A percentile compares a stretch with the other conserved stretches of the same genome.
Evolutionary conservation across 2,888 invertebrate genomes (phyloP).

Genomic region (Rutpela maculata): DNA sequence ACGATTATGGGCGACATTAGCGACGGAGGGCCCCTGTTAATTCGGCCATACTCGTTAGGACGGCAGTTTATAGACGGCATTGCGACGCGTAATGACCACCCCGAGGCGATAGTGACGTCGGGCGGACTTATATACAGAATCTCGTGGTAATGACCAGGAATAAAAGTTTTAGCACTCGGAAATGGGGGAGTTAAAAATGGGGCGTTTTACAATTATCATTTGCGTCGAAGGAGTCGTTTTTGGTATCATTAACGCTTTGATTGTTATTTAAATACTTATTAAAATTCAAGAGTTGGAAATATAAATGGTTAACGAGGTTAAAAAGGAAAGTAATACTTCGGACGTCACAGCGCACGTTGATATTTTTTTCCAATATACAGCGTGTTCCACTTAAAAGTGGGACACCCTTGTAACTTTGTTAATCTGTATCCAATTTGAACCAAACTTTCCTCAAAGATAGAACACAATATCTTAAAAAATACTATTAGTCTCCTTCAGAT

Average conservation of each 20-base stretch:
- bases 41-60: slow-evolving; percentile 51
- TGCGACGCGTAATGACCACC: slow-evolving; percentile 48
- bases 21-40: slow-evolving; percentile 52
- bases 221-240: neutral
- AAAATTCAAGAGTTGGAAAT: neutral
- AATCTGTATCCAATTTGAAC: too few relatives aligned
- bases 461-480: too few relatives aligned
- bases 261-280: neutral
- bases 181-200: slow-evolving; percentile 7
- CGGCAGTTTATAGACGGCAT: slow-evolving; percentile 51
- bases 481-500: too few relatives aligned
- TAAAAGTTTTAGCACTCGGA: slow-evolving; percentile 31
- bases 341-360: too few relatives aligned
- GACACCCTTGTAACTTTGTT: too few relatives aligned
- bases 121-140: slow-evolving; percentile 19
- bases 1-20: slow-evolving; percentile 54
- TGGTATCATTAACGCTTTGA: neutral
- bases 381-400: too few relatives aligned
- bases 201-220: slow-evolving; percentile 24
- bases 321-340: too few relatives aligned
- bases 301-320: too few relatives aligned
- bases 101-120: slow-evolving; percentile 41
- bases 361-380: too few relatives aligned
- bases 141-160: slow-evolving; percentile 30
- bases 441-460: too few relatives aligned